Evolutionary conservation across 1,140 invertebrate genomes (phyloP), one percentile per base, ranked within the genome.

Genomic region (Papilio xuthus): DNA sequence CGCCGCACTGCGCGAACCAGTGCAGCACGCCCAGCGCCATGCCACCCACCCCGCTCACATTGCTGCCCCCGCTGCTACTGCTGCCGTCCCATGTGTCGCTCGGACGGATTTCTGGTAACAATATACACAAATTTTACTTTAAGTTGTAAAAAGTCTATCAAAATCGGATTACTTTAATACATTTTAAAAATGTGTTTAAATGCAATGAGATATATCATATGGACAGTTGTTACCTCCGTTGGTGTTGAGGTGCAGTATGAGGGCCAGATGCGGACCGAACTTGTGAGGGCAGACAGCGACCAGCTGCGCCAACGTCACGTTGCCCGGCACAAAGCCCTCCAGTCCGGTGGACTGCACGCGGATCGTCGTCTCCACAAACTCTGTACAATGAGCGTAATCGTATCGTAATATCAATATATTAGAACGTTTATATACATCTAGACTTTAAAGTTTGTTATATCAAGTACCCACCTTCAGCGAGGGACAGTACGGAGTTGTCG

Each of bases 1-100:
- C 98, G 41, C 98, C 98, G 69, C 97, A 96, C 63, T 96, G 95
- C 53, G 97, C 97, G 89, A 98, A 98, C 47, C 97, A 96, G 82
- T 97, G 96, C 80, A 98, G 94, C 8, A 97, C 92, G 44, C 78
- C 74, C 23, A 63, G 77, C 20, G 79, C 83, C 26, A 78, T 26
- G 47, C 26, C 78, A 23, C 96, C 95, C 56, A 95, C 95, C 67
- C 97, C 97, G n/a, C 97, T 96, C 82, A 97, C 41, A 20, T 96
- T 77, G 98, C 92, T 3, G 90, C 78, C 73, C 32, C 78, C 50
- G 60, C 88, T 42, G 72, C 72, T 50, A 42, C 60, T 32, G 74
- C 82, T 78, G 50, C 82, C 81, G 10, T 89, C 85, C 88, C 86
- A 90, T 71, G 80, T 81, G 4, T 83, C 77, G 0, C 86, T 87